phyloP scores from a whole-genome alignment of 2,113 vertebrate genomes.

The Bufo bufo region DNA sequence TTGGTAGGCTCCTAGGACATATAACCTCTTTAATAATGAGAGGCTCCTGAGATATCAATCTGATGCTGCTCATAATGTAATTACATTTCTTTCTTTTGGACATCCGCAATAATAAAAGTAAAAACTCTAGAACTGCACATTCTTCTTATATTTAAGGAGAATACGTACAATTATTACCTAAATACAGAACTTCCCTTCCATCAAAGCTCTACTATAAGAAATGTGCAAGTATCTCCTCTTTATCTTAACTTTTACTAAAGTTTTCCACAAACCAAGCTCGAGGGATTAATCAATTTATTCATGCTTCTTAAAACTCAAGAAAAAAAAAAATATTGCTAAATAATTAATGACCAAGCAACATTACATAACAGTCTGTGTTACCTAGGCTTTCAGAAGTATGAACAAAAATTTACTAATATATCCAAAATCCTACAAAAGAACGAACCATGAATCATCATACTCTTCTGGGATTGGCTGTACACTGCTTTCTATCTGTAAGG shows the following conservation, averaged over 20 bases:
- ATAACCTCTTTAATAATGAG: too few relatives aligned
- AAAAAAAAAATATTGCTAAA: slow-evolving; percentile 18
- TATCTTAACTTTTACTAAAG: not conserved
- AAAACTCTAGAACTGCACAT: too few relatives aligned
- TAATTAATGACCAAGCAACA: slow-evolving; percentile 5
- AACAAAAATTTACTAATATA: not conserved
- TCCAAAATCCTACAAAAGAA: too few relatives aligned
- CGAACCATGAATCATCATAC: too few relatives aligned
- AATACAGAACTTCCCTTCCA: too few relatives aligned
- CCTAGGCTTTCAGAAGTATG: not conserved
- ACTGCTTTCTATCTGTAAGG: not conserved
- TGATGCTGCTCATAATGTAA: too few relatives aligned
- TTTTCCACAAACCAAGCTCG: slow-evolving; percentile 4
- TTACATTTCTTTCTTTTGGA: not conserved
- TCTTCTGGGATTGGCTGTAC: not conserved
- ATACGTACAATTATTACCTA: too few relatives aligned
- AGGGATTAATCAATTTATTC: slow-evolving; percentile 17
- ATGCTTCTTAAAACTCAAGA: slow-evolving; percentile 5
- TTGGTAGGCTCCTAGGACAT: too few relatives aligned
- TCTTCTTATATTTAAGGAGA: too few relatives aligned
- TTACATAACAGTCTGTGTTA: not conserved
- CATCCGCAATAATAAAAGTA: too few relatives aligned
- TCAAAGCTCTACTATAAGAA: too few relatives aligned
- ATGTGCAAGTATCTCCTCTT: not conserved
- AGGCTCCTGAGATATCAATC: too few relatives aligned